These are phyloP conservation scores for Adelphocoris suturalis DNA, from an alignment of 2,888 invertebrate genomes.

Conservation along the genomic window DNA sequence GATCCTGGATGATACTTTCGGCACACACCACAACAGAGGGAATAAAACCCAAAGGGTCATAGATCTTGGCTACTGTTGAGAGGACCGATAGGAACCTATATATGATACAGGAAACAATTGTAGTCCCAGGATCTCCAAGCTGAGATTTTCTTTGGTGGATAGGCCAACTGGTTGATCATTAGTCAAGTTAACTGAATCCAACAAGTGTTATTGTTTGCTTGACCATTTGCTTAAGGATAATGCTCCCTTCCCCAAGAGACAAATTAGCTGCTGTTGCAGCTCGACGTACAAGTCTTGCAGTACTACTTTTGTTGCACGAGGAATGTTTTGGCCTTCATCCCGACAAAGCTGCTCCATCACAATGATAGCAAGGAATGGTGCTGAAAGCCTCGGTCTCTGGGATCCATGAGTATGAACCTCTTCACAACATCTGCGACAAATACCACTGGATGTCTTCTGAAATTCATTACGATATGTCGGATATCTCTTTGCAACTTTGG, in stretches of 20 bases:
- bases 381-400: conserved; percentile 20
- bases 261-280: neutral
- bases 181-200: neutral
- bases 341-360: conserved; percentile 73
- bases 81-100: conserved; percentile 14
- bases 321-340: conserved; percentile 69
- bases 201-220: conserved; percentile 55
- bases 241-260: conserved; percentile 64
- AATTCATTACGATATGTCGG: conserved; percentile 44
- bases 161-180: neutral
- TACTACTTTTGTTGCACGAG: conserved; percentile 71
- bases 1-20: conserved; percentile 57
- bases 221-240: conserved; percentile 70
- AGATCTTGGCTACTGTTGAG: conserved; percentile 55
- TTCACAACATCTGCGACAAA: conserved; percentile 47
- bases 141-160: neutral
- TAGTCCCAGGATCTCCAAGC: conserved; percentile 69
- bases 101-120: conserved; percentile 48
- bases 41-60: conserved; percentile 53
- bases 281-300: conserved; percentile 44
- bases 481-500: conserved; percentile 63
- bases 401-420: conserved; percentile 48
- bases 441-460: conserved; percentile 22
- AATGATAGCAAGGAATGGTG: conserved; percentile 72
- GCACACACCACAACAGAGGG: conserved; percentile 17